Evolutionary conservation across 2,113 vertebrate species (phyloP), one percentile per base, ranked within the genome.

Genomic region (Tyrannus savana): DNA sequence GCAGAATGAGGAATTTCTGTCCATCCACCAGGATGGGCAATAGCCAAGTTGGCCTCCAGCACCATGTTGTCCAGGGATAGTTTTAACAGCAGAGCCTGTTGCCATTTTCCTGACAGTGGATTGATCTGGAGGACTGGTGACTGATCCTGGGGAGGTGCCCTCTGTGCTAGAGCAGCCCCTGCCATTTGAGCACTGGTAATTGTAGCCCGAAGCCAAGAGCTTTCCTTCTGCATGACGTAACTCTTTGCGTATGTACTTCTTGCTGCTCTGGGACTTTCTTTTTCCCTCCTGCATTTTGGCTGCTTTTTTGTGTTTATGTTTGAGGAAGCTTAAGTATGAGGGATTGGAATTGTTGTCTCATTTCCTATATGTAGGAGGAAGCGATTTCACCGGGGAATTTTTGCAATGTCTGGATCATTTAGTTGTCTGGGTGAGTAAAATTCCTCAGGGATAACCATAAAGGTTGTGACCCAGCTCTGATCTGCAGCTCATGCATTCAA

Each of bases 391-490:
- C 2, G 2, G 88, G 90, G 95, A 92, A 80, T 80, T 95, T 91
- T 90, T 96, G 90, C 88, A 87, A 84, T 86, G 93, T 96, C 96
- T 97, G 88, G 83, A 88, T 92, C 30, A 7, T 89, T 89, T 92
- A 2, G 8, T 89, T 87, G 95, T 91, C 96, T 96, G 93, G 74
- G 93, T 91, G 93, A 95, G 87, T 93, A 93, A 93, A 95, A 96
- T 91, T 96, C 94, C 81, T 91, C 77, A 39, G 77, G 93, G 91
- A 89, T 87, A 95, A 89, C 89, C 2, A 0, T 42, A 93, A 67
- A 71, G 92, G 83, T 90, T 94, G 76, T 94, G 92, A 94, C 90
- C 87, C 35, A 44, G 82, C 85, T 77, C 55, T 22, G 24, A 30
- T 72, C 28, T 93, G 64, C 64, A 87, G 83, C 78, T 78, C 1